Evolutionary conservation across 2,113 vertebrate genomes (phyloP).

Genomic region (Nycticryphes semicollaris): DNA sequence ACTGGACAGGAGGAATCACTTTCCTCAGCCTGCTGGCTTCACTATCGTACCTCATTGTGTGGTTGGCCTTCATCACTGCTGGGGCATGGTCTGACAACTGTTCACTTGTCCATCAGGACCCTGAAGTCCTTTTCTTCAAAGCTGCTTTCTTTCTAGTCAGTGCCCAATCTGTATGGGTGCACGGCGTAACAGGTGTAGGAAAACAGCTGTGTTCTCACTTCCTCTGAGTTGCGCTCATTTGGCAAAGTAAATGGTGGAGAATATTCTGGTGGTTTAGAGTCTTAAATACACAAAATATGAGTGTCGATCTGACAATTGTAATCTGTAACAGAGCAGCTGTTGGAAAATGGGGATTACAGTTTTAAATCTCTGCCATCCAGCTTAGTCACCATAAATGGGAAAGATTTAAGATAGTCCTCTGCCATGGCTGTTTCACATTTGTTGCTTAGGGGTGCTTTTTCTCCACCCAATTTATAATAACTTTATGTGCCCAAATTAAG

Average conservation of each 20-base stretch:
- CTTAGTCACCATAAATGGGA: background rate
- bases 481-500: background rate
- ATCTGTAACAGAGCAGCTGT: background rate
- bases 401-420: background rate
- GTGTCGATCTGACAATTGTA: fast-evolving
- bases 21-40: background rate
- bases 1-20: background rate
- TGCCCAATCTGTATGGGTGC: fast-evolving
- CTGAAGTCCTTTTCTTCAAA: background rate
- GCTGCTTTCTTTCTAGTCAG: background rate
- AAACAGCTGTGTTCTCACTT: background rate
- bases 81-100: background rate
- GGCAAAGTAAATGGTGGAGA: background rate
- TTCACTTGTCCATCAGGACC: background rate
- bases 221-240: background rate
- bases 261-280: background rate
- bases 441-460: background rate
- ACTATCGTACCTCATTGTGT: background rate
- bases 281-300: background rate
- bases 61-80: background rate
- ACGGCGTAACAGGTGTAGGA: background rate
- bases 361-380: background rate
- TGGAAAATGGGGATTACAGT: fast-evolving
- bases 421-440: fast-evolving
- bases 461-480: background rate